A percentile compares a stretch with the other conserved stretches of the same genome.
phyloP scores from a whole-genome alignment of 2,797 vertebrate genomes.

The Dermochelys coriacea region DNA sequence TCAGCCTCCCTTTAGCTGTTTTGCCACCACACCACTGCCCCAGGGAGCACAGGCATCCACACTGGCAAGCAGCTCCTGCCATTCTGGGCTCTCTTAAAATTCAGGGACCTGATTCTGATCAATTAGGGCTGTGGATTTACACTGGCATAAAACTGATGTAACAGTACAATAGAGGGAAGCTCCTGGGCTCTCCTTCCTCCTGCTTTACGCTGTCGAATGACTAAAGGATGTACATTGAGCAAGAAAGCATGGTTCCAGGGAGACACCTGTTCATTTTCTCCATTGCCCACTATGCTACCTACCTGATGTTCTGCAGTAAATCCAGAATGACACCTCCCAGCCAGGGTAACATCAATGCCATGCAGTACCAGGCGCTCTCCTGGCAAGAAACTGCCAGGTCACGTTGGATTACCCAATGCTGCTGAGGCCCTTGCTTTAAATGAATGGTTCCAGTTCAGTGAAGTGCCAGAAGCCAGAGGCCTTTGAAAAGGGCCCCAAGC shows the following conservation, averaged over 20 bases:
- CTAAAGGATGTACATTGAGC: neutral
- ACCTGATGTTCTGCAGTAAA: neutral
- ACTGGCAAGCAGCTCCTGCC: neutral
- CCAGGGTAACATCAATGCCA: neutral
- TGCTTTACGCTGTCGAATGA: neutral
- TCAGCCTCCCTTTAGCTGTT: neutral
- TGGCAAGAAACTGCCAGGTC: neutral
- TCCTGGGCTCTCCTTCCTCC: neutral
- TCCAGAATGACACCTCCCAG: neutral
- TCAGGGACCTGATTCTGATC: neutral
- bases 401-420: neutral
- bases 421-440: neutral
- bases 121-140: neutral
- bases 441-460: neutral
- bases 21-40: neutral
- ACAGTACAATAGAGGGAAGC: neutral
- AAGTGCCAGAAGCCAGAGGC: neutral
- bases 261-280: rapidly evolving
- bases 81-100: neutral
- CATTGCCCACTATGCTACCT: neutral
- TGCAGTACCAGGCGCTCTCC: neutral
- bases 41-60: neutral
- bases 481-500: neutral
- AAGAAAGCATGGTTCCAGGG: rapidly evolving
- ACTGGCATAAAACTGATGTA: neutral